Conservation (phyloP, 2,113 vertebrate species). For the Colistium nudipinnis region DNA sequence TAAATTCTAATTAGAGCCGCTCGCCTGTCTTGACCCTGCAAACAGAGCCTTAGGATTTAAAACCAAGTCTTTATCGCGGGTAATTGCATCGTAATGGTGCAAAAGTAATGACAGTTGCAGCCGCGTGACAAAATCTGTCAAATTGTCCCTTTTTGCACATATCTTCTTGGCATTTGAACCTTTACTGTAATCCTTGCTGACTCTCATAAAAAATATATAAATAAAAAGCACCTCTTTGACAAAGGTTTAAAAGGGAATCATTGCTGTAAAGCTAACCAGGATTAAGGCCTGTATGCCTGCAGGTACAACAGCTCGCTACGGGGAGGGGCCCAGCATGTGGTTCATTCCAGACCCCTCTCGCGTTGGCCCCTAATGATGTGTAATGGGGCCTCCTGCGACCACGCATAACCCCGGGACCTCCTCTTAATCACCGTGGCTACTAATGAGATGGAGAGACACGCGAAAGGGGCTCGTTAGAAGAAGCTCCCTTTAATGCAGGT, state of each 20-base stretch:
- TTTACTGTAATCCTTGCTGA: not conserved
- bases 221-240: not conserved
- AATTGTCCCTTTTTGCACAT: not conserved
- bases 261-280: conserved; percentile 14
- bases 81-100: conserved; percentile 57
- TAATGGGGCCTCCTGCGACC: conserved; percentile 70
- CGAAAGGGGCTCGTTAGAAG: conserved; percentile 70
- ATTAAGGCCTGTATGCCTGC: conserved; percentile 41
- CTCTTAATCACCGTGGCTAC: conserved; percentile 65
- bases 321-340: conserved; percentile 45
- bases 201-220: not conserved
- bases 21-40: conserved; percentile 47
- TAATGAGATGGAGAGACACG: conserved; percentile 79
- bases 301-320: conserved; percentile 39
- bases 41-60: conserved; percentile 33
- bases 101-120: conserved; percentile 48
- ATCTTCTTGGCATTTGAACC: conserved; percentile 6
- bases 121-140: not conserved
- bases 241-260: conserved; percentile 1
- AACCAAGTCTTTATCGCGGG: conserved; percentile 41
- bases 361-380: conserved; percentile 70
- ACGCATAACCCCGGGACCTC: conserved; percentile 65
- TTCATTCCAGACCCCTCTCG: conserved; percentile 45
- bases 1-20: conserved; percentile 57
- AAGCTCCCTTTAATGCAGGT: conserved; percentile 44